Base-by-base conservation (phyloP, 2,888 invertebrate species). In the Volucella inflata region DNA sequence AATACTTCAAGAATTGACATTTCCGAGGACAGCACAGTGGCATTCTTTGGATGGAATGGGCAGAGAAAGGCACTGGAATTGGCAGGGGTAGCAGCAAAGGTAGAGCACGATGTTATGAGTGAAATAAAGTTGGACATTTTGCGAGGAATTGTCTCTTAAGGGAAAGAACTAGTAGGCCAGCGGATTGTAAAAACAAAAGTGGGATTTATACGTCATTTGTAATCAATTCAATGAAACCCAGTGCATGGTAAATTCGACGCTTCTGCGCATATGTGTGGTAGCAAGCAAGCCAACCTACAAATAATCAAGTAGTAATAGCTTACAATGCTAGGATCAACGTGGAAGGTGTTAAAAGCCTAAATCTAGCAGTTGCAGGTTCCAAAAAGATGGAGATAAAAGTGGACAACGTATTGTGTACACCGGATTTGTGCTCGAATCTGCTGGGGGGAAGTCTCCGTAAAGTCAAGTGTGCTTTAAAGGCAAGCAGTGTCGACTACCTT, bases 1-100 rank as follows among this genome's bases (percentile, higher is more conserved):
- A 62, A 38, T 80, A 2, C 30, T 80, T 1, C 80, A 87, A 30
- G 75, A 11, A 64, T 67, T 87, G n/a, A n/a, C n/a, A n/a, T n/a
- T n/a, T 21, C 21, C 21, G 21, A 21, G 21, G 21, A 21, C 21
- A 21, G 21, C 21, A 40, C 9, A 14, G 16, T 65, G 40, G 11
- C 6, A 50, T 10, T 48, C 36, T 36, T 10, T 4, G 14, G 11
- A 36, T 2, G 10, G 2, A 14, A 10, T 14, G 16, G 40, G 12
- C 51, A 12, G 38, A 21, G 2, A 21, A 21, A 1, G 2, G 2
- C 21, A 21, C 2, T 21, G 21, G 21, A 21, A 0, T n/a, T 36
- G 8, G 14, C 12, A 21, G 21, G 1, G 21, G 21, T 21, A 21
- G 21, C 2, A 21, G 21, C 21, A 21, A 21, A 21, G 21, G 21